Base-by-base conservation (phyloP, 2,888 invertebrate species). In the Morpho achilles region DNA sequence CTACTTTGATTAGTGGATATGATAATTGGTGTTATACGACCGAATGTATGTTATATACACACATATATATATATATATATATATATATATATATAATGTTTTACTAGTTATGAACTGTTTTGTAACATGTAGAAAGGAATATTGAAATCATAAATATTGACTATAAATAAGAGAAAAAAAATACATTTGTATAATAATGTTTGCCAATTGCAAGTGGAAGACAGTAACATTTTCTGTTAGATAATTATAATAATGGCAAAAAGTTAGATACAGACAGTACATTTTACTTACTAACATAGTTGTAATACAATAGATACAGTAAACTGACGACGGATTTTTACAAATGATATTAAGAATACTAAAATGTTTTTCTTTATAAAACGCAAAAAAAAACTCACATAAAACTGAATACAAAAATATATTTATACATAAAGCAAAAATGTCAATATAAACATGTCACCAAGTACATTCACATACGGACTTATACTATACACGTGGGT, bases 1-100 rank as follows among this genome's bases (percentile, higher is more conserved):
- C 80, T 84, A 84, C 72, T 69, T 65, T 74, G 65, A 66, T 65
- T 60, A 63, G 47, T 65, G 64, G 66, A 64, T 63, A 67, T 66
- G 65, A 67, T 55, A 59, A 63, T 71, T 70, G 71, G 71, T 72
- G 72, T 72, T 67, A 61, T 61, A 56, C 22, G 63, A 63, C 50
- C 50, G 62, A 62, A 32, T 63, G 46, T 53, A 9, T 46, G 46
- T 43, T 43, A 43, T 3, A 43, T 43, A 42, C 8, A 42, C 8
- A 42, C 8, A 43, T 2, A 43, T 43, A 43, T 7, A 43, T 43
- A 42, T 42, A 2, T 42, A 43, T 43, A 43, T 42, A 42, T 42
- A 43, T 2, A 43, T 43, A 43, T 7, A 43, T 43, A 42, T 42
- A 2, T 42, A 43, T 43, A 43, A 2, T 43, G n/a, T 2, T 8